These are phyloP conservation scores for Salarias fasciatus DNA, from an alignment of 2,797 vertebrate species.

Conservation along the genomic window DNA sequence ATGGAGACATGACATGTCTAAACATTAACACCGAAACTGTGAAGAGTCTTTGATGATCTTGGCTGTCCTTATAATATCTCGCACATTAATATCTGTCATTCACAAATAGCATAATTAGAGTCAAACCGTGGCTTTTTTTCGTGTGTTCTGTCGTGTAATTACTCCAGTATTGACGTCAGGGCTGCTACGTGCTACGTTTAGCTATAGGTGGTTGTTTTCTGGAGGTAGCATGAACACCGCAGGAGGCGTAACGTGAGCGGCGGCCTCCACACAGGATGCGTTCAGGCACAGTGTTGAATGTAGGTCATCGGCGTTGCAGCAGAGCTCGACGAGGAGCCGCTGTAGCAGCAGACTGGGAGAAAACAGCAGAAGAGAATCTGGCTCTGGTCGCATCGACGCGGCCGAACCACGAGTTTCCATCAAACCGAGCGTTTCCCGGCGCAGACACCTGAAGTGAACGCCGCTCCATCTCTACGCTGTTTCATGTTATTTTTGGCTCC, in stretches of 20 bases:
- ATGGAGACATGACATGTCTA: no score
- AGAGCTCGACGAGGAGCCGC: conserved; percentile 3
- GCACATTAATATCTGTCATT: no score
- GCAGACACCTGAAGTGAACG: conserved; percentile 1
- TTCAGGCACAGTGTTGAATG: conserved; percentile 35
- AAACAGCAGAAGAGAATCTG: not conserved
- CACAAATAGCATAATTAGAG: no score
- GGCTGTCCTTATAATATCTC: no score
- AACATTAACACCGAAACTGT: no score
- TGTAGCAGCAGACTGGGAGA: conserved; percentile 8
- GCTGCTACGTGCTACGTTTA: no score
- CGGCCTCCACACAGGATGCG: not conserved
- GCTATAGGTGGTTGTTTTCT: no score
- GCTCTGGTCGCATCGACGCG: not conserved
- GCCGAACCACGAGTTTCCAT: not conserved
- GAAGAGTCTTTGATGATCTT: no score
- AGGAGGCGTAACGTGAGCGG: not conserved
- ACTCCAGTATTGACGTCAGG: no score
- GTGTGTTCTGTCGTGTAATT: no score
- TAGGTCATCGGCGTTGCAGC: conserved; percentile 40
- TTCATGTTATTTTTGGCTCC: conserved; percentile 56
- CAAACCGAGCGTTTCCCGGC: not conserved
- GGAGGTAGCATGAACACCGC: not conserved
- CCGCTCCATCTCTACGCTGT: not conserved
- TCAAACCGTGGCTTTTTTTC: no score